A percentile compares a stretch with the other conserved stretches of the same genome.
These are phyloP conservation scores for Timema podura DNA, from an alignment of 2,888 invertebrate genomes.

Conservation along the genomic window DNA sequence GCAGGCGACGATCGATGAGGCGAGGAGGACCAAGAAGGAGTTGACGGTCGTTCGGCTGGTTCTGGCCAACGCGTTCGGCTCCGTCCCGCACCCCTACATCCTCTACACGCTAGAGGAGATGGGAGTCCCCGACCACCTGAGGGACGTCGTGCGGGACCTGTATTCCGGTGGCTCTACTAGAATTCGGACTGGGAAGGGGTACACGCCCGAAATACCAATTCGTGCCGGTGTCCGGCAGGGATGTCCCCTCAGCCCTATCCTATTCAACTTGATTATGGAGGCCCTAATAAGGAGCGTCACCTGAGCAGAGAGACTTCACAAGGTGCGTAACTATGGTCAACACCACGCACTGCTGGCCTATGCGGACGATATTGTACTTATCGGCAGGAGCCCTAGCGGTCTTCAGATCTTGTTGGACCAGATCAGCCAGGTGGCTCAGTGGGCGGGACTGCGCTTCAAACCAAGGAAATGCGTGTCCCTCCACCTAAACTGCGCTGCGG, in stretches of 20 bases:
- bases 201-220: slow-evolving; percentile 5
- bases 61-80: slow-evolving; percentile 42
- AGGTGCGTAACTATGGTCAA: slow-evolving; percentile 20
- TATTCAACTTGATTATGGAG: slow-evolving; percentile 40
- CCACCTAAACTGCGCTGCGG: slow-evolving; percentile 22
- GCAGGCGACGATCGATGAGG: slow-evolving; percentile 36
- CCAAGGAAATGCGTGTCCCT: slow-evolving; percentile 37
- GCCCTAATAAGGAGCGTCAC: slow-evolving; percentile 29
- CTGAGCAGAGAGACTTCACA: background rate
- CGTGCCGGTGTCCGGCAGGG: slow-evolving; percentile 36
- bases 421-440: slow-evolving; percentile 17
- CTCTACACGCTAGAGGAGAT: background rate
- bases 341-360: slow-evolving; percentile 28
- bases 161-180: background rate
- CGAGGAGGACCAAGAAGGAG: slow-evolving; percentile 26
- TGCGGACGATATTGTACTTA: slow-evolving; percentile 35
- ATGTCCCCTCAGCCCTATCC: slow-evolving; percentile 39
- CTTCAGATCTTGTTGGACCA: slow-evolving; percentile 27
- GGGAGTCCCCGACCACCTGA: background rate
- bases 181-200: slow-evolving; percentile 8
- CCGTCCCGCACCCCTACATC: slow-evolving; percentile 35
- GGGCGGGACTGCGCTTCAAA: slow-evolving; percentile 37
- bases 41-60: slow-evolving; percentile 32
- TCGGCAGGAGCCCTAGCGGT: slow-evolving; percentile 19
- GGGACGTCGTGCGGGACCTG: slow-evolving; percentile 6